Evolutionary conservation across 2,888 invertebrate species (phyloP).

Genomic region (Drosophila neotestacea): DNA sequence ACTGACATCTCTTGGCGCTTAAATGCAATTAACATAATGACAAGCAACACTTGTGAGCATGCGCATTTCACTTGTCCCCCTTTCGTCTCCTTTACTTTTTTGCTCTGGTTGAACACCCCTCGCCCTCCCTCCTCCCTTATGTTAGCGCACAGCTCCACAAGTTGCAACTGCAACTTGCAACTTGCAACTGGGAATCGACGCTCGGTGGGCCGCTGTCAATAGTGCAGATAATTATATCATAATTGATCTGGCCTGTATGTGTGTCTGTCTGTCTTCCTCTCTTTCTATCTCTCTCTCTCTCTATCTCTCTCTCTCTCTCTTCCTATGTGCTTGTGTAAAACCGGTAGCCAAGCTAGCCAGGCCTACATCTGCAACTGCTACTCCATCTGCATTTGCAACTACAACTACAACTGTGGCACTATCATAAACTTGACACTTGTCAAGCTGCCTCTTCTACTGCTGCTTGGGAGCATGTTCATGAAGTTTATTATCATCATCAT

Average conservation of each 20-base stretch:
- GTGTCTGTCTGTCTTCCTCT: not conserved
- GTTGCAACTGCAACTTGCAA: conserved; percentile 1
- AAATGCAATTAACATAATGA: conserved; percentile 82
- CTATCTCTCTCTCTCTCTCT: conserved; percentile 2
- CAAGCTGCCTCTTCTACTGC: conserved; percentile 12
- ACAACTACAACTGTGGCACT: conserved; percentile 32
- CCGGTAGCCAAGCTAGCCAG: conserved; percentile 70
- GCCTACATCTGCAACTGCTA: conserved; percentile 30
- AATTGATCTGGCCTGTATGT: conserved; percentile 64
- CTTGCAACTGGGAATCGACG: conserved; percentile 16
- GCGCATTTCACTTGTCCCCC: conserved; percentile 73
- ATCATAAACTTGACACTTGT: conserved; percentile 61
- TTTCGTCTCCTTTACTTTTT: too few relatives aligned
- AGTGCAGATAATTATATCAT: conserved; percentile 78
- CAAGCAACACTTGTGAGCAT: conserved; percentile 81
- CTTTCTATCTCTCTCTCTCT: not conserved
- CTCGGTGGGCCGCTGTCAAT: conserved; percentile 71
- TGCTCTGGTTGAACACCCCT: not conserved
- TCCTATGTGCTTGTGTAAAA: conserved; percentile 41
- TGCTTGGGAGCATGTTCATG: not conserved
- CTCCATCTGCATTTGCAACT: conserved; percentile 15
- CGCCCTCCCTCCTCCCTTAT: not conserved
- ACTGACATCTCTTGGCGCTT: conserved; percentile 69
- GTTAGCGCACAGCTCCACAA: not conserved
- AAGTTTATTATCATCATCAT: not conserved